Evolutionary conservation across 2,888 invertebrate genomes (phyloP), one percentile per base, ranked within the genome.

Genomic region (Hipparchia sbordonii): DNA sequence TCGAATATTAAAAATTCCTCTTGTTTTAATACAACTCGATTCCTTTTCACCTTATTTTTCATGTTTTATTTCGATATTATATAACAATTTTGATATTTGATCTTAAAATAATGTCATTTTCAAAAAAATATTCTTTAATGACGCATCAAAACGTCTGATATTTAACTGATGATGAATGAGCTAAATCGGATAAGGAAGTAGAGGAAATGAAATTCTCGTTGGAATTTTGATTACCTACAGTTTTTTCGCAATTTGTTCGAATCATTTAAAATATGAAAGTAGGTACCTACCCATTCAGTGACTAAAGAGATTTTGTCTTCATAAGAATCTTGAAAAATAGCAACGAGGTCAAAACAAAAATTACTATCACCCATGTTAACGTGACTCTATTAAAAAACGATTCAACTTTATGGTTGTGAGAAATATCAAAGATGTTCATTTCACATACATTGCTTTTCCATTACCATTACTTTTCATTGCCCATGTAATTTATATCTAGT

Each of bases 51-150:
- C 1, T 23, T 51, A 63, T 63, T 33, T 23, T 10, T 6, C 6
- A 23, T 10, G 23, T 51, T 70, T 70, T 70, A 39, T 39, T 39
- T 4, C 56, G 13, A 54, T 70, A 46, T 23, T 23, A 12, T 60
- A 51, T 10, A 46, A 54, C 3, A 54, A 72, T 79, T 78, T 79
- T 81, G 79, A 77, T 74, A 80, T 81, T 77, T 51, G 13, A 8
- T 57, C 57, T 51, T 46, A 9, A 54, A n/a, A 60, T 71, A 73
- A 67, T 72, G 62, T 72, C 61, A 13, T 65, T 66, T 62, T 70
- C 60, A 23, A 56, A 54, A 48, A 74, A 71, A 74, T 66, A 63
- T 70, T 54, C 66, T 72, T 67, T 62, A 56, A 76, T 69, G 61
- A 70, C 68, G 61, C 68, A 45, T 73, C 71, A 70, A 71, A 75